Evolutionary conservation across 2,113 vertebrate species (phyloP).

Genomic region (Pleuronectes platessa): DNA sequence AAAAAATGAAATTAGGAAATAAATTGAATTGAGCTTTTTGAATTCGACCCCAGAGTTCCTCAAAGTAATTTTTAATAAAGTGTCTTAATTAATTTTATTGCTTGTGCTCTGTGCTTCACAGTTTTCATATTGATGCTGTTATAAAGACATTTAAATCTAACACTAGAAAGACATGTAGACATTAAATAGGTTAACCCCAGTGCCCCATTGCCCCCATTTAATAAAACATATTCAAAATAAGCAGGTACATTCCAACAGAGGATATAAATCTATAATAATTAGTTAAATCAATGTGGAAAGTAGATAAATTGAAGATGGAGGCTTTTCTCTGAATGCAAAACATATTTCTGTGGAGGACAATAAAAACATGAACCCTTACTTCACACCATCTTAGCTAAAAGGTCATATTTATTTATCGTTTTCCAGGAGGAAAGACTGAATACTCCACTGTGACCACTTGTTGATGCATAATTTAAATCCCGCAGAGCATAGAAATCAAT

Average conservation of each 20-base stretch:
- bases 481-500: neutral
- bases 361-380: neutral
- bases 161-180: too few species aligned
- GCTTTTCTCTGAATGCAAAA: too few species aligned
- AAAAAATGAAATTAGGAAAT: neutral
- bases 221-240: neutral
- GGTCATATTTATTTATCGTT: slow-evolving; percentile 27
- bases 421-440: too few species aligned
- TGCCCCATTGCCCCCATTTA: neutral
- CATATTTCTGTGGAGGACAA: too few species aligned
- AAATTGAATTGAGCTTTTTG: neutral
- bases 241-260: neutral
- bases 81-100: neutral
- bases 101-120: neutral
- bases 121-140: neutral
- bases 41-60: neutral
- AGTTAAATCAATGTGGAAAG: neutral
- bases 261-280: neutral
- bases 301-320: neutral
- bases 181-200: too few species aligned
- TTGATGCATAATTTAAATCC: neutral
- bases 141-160: neutral
- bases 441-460: neutral
- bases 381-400: neutral
- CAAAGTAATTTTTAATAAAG: neutral